phyloP scores from a whole-genome alignment of 2,888 invertebrate species.

The Rhaphigaster nebulosa region DNA sequence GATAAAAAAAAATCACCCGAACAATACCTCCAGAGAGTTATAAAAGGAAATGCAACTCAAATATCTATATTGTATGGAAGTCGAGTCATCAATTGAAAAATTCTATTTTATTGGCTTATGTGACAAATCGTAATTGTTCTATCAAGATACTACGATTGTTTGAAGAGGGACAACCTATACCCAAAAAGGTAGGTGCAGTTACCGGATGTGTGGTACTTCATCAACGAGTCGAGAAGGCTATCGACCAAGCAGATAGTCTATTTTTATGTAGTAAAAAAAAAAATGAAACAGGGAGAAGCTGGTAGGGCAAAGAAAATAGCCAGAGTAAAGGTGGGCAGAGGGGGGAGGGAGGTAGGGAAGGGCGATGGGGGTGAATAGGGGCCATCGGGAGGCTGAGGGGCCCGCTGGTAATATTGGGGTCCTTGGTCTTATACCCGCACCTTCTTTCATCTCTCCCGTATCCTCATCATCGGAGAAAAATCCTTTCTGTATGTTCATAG shows the following conservation, averaged over 20 bases:
- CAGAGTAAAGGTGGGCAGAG: neutral
- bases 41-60: too few species aligned
- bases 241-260: neutral
- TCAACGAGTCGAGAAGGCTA: neutral
- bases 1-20: too few species aligned
- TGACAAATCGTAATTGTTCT: too few species aligned
- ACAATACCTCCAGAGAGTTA: too few species aligned
- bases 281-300: neutral
- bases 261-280: slow-evolving; percentile 18
- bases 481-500: slow-evolving; percentile 30
- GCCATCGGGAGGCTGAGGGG: neutral
- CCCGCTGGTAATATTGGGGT: neutral
- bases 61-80: too few species aligned
- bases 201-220: neutral
- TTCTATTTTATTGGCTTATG: too few species aligned
- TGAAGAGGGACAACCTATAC: too few species aligned
- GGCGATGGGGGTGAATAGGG: neutral
- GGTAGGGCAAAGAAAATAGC: neutral
- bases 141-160: too few species aligned
- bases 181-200: too few species aligned
- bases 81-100: too few species aligned
- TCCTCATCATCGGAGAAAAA: slow-evolving; percentile 32
- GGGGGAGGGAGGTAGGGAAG: neutral
- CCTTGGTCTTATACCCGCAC: neutral
- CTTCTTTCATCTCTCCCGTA: slow-evolving; percentile 23